A percentile compares a stretch with the other conserved stretches of the same genome.
Conservation (phyloP, 2,888 invertebrate species). For the Geophilus truncorum region DNA sequence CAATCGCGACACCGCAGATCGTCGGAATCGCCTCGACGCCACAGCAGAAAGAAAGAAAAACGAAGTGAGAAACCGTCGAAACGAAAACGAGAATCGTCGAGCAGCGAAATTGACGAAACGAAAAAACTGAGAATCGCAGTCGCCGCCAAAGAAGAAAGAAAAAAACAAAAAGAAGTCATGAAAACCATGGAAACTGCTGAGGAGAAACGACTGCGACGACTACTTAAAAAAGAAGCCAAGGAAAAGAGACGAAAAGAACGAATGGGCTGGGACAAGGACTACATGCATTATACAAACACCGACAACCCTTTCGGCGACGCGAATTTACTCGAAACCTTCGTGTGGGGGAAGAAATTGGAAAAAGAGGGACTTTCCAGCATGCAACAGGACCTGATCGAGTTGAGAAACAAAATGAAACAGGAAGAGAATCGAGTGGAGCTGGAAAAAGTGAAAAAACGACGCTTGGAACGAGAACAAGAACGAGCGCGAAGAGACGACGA, state of each 20-base stretch:
- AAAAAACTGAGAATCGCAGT: background rate
- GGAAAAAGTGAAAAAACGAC: constrained; percentile 88
- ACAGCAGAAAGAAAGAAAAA: background rate
- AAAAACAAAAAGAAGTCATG: constrained; percentile 48
- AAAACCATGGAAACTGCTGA: constrained; percentile 94
- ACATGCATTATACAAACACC: constrained; percentile 92
- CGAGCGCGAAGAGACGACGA: constrained; percentile 75
- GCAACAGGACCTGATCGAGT: constrained; percentile 72
- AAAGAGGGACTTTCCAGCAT: constrained; percentile 82
- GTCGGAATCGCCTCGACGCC: background rate
- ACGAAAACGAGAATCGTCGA: background rate
- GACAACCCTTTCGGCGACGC: constrained; percentile 99
- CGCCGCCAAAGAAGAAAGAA: constrained; percentile 55
- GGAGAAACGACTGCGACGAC: constrained; percentile 77
- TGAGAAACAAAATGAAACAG: constrained; percentile 76
- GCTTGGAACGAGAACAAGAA: constrained; percentile 82
- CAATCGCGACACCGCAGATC: background rate
- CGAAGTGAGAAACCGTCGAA: background rate
- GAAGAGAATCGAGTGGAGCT: constrained; percentile 83
- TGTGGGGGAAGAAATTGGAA: constrained; percentile 93
- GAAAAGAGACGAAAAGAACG: constrained; percentile 75
- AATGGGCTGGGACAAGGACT: constrained; percentile 98
- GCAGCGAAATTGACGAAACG: background rate
- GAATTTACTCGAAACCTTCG: constrained; percentile 87
- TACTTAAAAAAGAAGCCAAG: constrained; percentile 86